Conservation (phyloP, 2,113 vertebrate species). For the Perca fluviatilis region DNA sequence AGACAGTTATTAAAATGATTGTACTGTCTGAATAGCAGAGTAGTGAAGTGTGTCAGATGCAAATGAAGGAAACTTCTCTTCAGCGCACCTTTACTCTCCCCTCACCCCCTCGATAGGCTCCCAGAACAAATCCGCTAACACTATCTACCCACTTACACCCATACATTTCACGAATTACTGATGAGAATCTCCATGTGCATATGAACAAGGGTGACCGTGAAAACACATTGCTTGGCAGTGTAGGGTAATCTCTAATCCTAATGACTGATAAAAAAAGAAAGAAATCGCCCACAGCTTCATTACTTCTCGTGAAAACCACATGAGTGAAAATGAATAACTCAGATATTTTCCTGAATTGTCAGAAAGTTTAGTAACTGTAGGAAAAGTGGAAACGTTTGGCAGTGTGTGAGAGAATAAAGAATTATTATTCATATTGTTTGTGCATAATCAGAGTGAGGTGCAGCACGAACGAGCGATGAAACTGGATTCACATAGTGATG, state of each 20-base stretch:
- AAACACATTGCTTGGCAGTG: constrained; percentile 32
- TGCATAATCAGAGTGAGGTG: neutral
- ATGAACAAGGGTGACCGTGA: constrained; percentile 59
- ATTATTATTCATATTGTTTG: neutral
- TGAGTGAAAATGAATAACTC: constrained; percentile 2
- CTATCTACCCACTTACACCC: constrained; percentile 66
- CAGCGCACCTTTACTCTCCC: constrained; percentile 71
- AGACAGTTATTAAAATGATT: constrained; percentile 82
- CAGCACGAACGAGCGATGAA: neutral
- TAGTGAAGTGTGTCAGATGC: constrained; percentile 84
- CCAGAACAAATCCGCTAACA: constrained; percentile 67
- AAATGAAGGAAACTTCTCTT: constrained; percentile 82
- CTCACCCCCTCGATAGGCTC: constrained; percentile 59
- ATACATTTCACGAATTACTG: constrained; percentile 72
- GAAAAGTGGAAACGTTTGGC: constrained; percentile 24
- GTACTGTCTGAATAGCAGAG: constrained; percentile 78
- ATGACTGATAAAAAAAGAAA: constrained; percentile 45
- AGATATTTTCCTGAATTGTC: constrained; percentile 30
- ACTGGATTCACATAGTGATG: neutral
- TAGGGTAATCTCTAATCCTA: constrained; percentile 29
- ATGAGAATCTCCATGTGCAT: constrained; percentile 61
- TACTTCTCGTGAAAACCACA: constrained; percentile 2
- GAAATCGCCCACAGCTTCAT: constrained; percentile 26
- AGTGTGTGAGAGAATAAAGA: neutral
- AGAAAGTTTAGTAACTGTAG: neutral